phyloP scores from a whole-genome alignment of 2,113 vertebrate species.

The Oplegnathus fasciatus region DNA sequence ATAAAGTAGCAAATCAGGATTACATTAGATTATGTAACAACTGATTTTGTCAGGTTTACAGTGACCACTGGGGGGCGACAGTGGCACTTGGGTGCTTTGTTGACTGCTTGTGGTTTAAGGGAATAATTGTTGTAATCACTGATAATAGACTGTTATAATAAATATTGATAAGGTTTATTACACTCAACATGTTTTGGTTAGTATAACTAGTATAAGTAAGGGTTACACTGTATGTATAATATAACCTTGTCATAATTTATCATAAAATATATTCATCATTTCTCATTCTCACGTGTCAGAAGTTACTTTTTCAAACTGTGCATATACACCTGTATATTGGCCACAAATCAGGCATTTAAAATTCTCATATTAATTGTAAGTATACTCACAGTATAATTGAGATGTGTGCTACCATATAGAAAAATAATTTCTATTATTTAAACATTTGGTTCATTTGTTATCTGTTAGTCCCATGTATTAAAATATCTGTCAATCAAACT shows the following conservation, averaged over 20 bases:
- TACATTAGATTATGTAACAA: conserved; percentile 67
- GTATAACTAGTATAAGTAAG: not conserved
- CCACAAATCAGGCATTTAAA: not conserved
- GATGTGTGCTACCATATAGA: too few species aligned
- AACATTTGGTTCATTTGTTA: not conserved
- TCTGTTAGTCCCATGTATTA: too few species aligned
- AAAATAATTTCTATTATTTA: not conserved
- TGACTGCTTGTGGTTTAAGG: not conserved
- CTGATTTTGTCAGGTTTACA: not conserved
- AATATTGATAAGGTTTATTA: accelerated
- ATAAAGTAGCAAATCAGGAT: conserved; percentile 49
- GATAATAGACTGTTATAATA: not conserved
- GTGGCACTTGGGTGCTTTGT: too few species aligned
- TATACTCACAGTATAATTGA: too few species aligned
- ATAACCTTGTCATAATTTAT: not conserved
- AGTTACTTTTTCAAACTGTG: not conserved
- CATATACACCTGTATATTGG: not conserved
- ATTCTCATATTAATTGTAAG: too few species aligned
- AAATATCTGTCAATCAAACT: not conserved
- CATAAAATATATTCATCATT: not conserved
- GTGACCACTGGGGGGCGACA: conserved; percentile 52
- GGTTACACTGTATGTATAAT: not conserved
- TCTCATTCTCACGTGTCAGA: not conserved
- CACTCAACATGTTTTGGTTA: not conserved
- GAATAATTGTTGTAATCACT: not conserved